Evolutionary conservation across 2,797 vertebrate genomes (phyloP), one percentile per base, ranked within the genome.

Genomic region (Amazonetta brasiliensis): DNA sequence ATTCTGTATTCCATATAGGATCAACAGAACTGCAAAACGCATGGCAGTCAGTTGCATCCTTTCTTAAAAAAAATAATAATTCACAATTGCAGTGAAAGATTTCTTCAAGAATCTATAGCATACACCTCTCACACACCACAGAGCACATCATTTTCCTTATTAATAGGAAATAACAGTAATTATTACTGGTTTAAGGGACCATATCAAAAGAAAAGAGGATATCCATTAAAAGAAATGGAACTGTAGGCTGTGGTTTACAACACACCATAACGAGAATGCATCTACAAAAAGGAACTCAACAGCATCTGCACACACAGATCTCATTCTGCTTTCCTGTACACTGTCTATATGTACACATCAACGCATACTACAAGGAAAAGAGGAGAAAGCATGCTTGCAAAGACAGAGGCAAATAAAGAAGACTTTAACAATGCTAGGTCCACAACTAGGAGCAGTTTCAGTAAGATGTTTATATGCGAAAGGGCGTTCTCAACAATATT

Each of bases 81-180:
- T 37, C 56, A 84, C 13, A 54, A 44, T 6, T 2, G 6, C 10
- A 52, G 31, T 10, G 12, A 46, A 79, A 74, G 31, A 71, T n/a
- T 76, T 85, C 56, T 87, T 87, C 58, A 22, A 31, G 55, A 41
- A 35, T 46, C n/a, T 39, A 73, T 77, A 33, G 35, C 8, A 80
- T 76, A 31, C 1, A 4, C 17, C 14, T 68, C 46, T 67, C 25
- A 25, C 7, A 7, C 14, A 62, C 12, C 13, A 31, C 26, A 82
- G n/a, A 63, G 22, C 0, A 0, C 6, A 30, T 26, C 0, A 25
- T 72, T 91, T 80, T 59, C 64, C 3, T 6, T n/a, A 44, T 19
- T 31, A 39, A 48, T 12, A 89, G 60, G 85, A 89, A 92, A 92
- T 62, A 59, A 33, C 8, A 39, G 4, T 39, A 60, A 86, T 25